Conservation (phyloP, 1,140 invertebrate species). For the Drosophila oshimai region DNA sequence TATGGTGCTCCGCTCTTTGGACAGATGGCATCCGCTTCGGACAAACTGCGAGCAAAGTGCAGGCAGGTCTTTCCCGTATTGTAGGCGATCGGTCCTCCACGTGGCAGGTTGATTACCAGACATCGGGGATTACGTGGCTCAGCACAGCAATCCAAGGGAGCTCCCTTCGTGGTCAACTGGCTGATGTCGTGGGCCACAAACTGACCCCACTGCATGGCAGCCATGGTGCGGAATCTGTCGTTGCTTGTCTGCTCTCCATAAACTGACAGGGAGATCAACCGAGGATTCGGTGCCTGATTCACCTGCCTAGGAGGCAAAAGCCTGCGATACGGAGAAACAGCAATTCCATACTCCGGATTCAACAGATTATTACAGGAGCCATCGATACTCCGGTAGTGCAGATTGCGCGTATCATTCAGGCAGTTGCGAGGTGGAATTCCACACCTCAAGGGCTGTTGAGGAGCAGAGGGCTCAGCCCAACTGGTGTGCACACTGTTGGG, state of each 20-base stretch:
- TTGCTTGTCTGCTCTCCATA: constrained; percentile 87
- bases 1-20: constrained; percentile 84
- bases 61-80: constrained; percentile 86
- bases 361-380: constrained; percentile 93
- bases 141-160: constrained; percentile 84
- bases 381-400: constrained; percentile 90
- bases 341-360: constrained; percentile 89
- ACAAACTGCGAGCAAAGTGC: constrained; percentile 91
- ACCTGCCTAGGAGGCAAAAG: constrained; percentile 90
- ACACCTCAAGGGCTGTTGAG: constrained; percentile 30
- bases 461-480: constrained; percentile 8
- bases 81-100: constrained; percentile 90
- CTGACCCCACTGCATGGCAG: constrained; percentile 93
- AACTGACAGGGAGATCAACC: constrained; percentile 87
- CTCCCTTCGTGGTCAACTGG: constrained; percentile 86
- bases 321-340: constrained; percentile 87
- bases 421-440: constrained; percentile 58
- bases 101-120: constrained; percentile 91
- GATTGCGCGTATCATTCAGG: constrained; percentile 81
- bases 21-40: constrained; percentile 87
- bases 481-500: constrained; percentile 16
- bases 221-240: constrained; percentile 88
- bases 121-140: constrained; percentile 84
- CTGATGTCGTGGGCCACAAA: constrained; percentile 94
- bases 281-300: constrained; percentile 85